A percentile compares a stretch with the other conserved stretches of the same genome.
phyloP scores from a whole-genome alignment of 2,113 vertebrate species.

The Psophia crepitans region DNA sequence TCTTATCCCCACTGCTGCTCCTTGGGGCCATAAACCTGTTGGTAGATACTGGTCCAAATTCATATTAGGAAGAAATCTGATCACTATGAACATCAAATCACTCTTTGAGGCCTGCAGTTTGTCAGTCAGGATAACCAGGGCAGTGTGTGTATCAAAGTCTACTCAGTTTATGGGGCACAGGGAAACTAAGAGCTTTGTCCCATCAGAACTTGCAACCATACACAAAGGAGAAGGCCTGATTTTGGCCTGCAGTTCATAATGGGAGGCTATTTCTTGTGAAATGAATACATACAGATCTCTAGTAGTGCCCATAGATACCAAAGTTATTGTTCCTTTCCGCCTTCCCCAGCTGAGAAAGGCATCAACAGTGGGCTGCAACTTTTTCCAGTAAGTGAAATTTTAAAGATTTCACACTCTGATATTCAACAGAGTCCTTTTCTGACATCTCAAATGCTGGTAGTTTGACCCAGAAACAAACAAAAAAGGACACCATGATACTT shows the following conservation, averaged over 20 bases:
- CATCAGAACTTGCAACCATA: background rate
- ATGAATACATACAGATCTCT: background rate
- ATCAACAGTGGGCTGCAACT: accelerated
- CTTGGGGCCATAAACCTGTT: background rate
- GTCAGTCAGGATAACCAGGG: background rate
- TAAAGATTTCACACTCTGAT: background rate
- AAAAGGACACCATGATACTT: background rate
- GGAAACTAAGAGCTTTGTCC: background rate
- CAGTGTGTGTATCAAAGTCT: background rate
- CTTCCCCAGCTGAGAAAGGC: background rate
- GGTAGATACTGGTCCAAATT: background rate
- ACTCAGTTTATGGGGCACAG: background rate
- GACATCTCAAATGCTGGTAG: background rate
- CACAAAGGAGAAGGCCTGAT: background rate
- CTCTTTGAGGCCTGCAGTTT: background rate
- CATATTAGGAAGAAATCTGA: background rate
- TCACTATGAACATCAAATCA: background rate
- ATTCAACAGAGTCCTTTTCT: background rate
- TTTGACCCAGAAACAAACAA: background rate
- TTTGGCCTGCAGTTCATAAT: background rate
- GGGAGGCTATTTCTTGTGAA: background rate
- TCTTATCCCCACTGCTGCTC: background rate
- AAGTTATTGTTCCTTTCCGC: background rate
- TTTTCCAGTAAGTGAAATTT: background rate
- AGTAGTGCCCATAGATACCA: background rate